Conservation (phyloP, 2,113 vertebrate species). For the Ceyx margarethae region DNA sequence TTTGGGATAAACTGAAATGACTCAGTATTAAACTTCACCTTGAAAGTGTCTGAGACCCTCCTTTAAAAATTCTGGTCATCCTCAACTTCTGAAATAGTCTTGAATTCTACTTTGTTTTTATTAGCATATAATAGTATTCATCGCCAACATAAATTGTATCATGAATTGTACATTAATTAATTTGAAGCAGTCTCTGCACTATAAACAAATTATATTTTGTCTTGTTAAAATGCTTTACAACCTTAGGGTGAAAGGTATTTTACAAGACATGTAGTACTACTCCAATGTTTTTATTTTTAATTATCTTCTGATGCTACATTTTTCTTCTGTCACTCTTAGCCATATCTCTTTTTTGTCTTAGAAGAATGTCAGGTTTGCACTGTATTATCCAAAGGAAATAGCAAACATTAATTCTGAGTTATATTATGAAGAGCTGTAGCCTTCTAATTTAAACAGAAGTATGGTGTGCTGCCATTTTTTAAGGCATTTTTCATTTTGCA, state of each 20-base stretch:
- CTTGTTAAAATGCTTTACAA: neutral
- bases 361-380: neutral
- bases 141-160: neutral
- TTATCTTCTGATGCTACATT: neutral
- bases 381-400: neutral
- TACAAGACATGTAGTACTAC: neutral
- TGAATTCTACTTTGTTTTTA: neutral
- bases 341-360: neutral
- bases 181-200: neutral
- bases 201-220: neutral
- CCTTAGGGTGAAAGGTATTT: neutral
- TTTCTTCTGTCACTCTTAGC: neutral
- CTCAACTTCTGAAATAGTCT: neutral
- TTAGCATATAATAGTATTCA: neutral
- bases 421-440: neutral
- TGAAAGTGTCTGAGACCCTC: neutral
- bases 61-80: neutral
- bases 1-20: neutral
- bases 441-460: neutral
- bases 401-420: neutral
- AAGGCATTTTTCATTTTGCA: neutral
- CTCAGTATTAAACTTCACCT: neutral
- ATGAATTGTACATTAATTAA: neutral
- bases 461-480: neutral
- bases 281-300: neutral